Base-by-base conservation (phyloP, 2,888 invertebrate species). In the Caenorhabditis sp. region DNA sequence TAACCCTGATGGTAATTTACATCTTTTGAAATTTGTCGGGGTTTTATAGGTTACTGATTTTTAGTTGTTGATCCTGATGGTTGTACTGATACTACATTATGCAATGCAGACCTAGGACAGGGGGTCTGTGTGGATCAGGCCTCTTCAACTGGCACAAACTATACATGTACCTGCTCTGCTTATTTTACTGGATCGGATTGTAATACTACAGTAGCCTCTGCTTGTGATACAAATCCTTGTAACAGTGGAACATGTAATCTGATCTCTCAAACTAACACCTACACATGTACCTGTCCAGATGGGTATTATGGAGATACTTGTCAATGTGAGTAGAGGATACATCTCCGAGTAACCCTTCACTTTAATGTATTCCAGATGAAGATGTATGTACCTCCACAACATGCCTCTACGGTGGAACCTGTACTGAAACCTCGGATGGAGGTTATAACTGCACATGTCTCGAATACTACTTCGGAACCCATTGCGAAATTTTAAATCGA, bases 331-430 rank as follows among this genome's bases (percentile, higher is more conserved):
- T 53, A 7, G 31, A 10, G 31, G 5, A 31, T 31, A 31, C 31
- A 31, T 10, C 31, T 31, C 31, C 10, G 5, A 31, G 10, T 31
- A 31, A 31, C 5, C 31, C n/a, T n/a, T 4, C 31, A 31, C 4
- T 7, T 31, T 53, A 2, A 20, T 53, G 5, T 49, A 53, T 38
- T 43, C 36, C 57, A 75, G 70, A 63, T 5, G 17, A 57, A 23
- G 57, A 68, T 1, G 21, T 49, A 0, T 67, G 70, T 53, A 70
- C 49, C 1, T 20, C 58, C 3, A 23, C 59, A 5, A 64, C 64
- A 3, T 75, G 75, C 56, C 49, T 66, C 0, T 64, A 70, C 31
- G 75, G 70, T 31, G 70, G 70, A n/a, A 70, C 77, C 23, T 80
- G 80, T 26, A 50, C 54, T 7, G 70, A 75, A 21, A 76, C 52